A percentile compares a stretch with the other conserved stretches of the same genome.
Evolutionary conservation across 1,140 invertebrate genomes (phyloP).

Genomic region (Papilio polytes): DNA sequence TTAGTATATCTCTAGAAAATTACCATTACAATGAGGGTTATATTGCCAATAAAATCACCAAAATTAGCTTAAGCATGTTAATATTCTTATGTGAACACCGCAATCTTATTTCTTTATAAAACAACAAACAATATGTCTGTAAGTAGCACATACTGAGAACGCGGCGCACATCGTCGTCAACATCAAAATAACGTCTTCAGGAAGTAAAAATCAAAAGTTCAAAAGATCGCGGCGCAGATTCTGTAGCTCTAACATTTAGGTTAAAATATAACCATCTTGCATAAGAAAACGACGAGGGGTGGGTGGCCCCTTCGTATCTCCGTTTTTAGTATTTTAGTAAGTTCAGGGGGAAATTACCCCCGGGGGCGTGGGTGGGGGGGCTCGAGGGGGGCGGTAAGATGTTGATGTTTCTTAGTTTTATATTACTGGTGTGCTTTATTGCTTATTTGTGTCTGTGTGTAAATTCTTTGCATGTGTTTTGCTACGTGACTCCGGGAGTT

Average conservation of each 20-base stretch:
- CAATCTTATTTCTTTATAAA: not conserved
- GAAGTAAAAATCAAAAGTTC: conserved; percentile 40
- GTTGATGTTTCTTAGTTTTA: conserved; percentile 84
- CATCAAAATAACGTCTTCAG: not conserved
- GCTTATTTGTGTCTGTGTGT: conserved; percentile 79
- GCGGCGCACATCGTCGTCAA: not conserved
- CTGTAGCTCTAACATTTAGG: conserved; percentile 75
- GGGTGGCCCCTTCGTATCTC: conserved; percentile 71
- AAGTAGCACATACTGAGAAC: not conserved
- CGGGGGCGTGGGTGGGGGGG: conserved; percentile 46
- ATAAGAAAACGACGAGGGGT: conserved; percentile 76
- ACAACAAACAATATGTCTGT: not conserved
- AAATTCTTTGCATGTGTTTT: conserved; percentile 60
- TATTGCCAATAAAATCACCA: no score
- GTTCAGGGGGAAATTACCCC: conserved; percentile 78
- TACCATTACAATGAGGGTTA: no score
- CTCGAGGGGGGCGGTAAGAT: conserved; percentile 63
- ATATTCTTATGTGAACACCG: no score
- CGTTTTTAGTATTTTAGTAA: conserved; percentile 84
- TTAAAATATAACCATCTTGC: conserved; percentile 83
- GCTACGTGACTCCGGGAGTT: conserved; percentile 50
- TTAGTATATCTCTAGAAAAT: not conserved
- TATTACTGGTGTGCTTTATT: conserved; percentile 82
- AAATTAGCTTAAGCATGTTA: no score
- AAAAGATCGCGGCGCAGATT: conserved; percentile 57